phyloP scores from a whole-genome alignment of 2,888 invertebrate genomes.

The Amphipoea lucens region DNA sequence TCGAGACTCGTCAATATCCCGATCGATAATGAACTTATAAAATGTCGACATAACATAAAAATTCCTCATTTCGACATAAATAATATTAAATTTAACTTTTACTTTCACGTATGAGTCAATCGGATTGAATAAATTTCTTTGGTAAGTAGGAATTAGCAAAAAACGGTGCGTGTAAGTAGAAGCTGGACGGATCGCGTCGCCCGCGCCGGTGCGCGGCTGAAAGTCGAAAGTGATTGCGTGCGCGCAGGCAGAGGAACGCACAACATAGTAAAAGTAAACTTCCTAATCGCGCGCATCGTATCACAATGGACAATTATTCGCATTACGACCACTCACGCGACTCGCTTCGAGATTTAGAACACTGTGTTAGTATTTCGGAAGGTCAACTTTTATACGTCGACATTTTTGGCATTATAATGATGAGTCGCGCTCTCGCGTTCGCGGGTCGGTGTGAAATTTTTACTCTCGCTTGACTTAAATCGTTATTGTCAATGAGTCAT shows the following conservation, averaged over 20 bases:
- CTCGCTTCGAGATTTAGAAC: conserved; percentile 71
- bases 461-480: conserved; percentile 57
- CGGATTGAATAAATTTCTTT: conserved; percentile 67
- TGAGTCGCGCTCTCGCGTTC: conserved; percentile 28
- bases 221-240: conserved; percentile 89
- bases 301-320: conserved; percentile 75
- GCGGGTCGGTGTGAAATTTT: conserved; percentile 50
- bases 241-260: conserved; percentile 75
- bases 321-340: conserved; percentile 71
- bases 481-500: conserved; percentile 60
- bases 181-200: conserved; percentile 54
- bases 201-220: conserved; percentile 71
- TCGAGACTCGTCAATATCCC: conserved; percentile 40
- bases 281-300: conserved; percentile 81
- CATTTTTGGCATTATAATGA: conserved; percentile 58
- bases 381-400: conserved; percentile 72
- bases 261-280: conserved; percentile 86
- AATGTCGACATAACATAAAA: conserved; percentile 39
- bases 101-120: conserved; percentile 66
- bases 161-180: conserved; percentile 59
- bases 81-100: conserved; percentile 65
- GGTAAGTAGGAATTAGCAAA: conserved; percentile 62
- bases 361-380: conserved; percentile 78
- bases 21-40: conserved; percentile 16
- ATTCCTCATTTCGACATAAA: conserved; percentile 37